These are phyloP conservation scores for Sycophila texana DNA, from an alignment of 2,888 invertebrate species.

Conservation along the genomic window DNA sequence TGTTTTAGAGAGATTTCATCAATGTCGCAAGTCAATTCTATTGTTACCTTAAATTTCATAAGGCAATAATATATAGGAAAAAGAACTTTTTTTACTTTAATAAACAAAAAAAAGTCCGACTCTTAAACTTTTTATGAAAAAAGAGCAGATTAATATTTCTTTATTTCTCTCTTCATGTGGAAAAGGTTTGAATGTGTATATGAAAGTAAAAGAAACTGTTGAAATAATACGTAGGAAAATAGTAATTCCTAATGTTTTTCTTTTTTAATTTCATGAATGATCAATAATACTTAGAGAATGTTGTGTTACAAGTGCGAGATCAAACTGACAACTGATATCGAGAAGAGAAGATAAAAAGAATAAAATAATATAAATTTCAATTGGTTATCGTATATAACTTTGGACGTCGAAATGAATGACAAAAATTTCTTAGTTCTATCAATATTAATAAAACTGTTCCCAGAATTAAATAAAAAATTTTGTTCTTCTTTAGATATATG, in stretches of 20 bases:
- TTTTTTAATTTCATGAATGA: conserved; percentile 11
- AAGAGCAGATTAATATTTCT: neutral
- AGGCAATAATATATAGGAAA: conserved; percentile 5
- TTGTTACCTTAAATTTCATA: neutral
- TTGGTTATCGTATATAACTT: conserved; percentile 30
- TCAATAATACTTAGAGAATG: conserved; percentile 21
- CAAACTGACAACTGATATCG: conserved; percentile 21
- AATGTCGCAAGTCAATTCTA: neutral
- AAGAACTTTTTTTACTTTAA: conserved; percentile 1
- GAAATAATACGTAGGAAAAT: conserved; percentile 25
- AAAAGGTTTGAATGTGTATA: conserved; percentile 22
- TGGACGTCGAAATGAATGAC: conserved; percentile 34
- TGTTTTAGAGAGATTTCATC: too few species aligned
- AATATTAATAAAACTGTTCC: conserved; percentile 42
- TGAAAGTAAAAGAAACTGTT: conserved; percentile 10
- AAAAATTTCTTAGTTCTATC: conserved; percentile 40
- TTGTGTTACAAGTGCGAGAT: conserved; percentile 41
- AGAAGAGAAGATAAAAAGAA: conserved; percentile 21
- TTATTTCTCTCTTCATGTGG: conserved; percentile 8
- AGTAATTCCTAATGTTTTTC: neutral
- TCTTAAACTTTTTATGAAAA: neutral
- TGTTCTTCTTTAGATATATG: neutral
- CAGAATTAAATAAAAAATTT: conserved; percentile 27
- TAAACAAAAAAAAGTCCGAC: conserved; percentile 14
- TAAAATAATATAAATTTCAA: conserved; percentile 17